Conservation (phyloP, 1,140 invertebrate species). For the Caerostris extrusa region DNA sequence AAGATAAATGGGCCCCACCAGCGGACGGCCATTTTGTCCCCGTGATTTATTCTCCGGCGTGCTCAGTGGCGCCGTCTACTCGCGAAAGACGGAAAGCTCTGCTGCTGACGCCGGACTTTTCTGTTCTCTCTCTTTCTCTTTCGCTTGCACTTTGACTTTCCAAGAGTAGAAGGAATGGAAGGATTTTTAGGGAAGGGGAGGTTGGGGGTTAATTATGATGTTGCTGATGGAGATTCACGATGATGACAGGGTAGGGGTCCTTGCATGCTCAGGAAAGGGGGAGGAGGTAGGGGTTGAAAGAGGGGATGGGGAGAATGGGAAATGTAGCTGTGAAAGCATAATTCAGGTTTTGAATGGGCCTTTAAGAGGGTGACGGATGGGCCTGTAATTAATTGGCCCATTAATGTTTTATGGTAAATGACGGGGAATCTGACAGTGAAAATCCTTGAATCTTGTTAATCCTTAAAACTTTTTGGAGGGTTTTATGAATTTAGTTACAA, state of each 20-base stretch:
- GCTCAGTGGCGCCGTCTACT: conserved; percentile 65
- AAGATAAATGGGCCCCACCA: conserved; percentile 63
- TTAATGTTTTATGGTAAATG: no score
- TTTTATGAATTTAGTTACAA: no score
- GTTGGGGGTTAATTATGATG: conserved; percentile 50
- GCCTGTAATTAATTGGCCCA: no score
- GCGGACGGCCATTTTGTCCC: conserved; percentile 63
- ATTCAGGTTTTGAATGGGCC: no score
- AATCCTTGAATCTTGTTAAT: no score
- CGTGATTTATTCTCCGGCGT: conserved; percentile 68
- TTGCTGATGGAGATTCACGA: conserved; percentile 59
- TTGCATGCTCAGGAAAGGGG: not conserved
- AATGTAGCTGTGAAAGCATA: no score
- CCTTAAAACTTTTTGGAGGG: no score
- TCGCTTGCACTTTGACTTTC: conserved; percentile 1
- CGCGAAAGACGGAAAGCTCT: conserved; percentile 44
- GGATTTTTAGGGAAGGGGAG: not conserved
- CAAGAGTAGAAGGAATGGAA: not conserved
- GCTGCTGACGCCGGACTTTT: conserved; percentile 47
- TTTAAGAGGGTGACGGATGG: no score
- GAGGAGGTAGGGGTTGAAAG: not conserved
- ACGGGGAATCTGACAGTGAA: no score
- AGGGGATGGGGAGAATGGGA: not conserved
- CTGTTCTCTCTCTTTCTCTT: not conserved
- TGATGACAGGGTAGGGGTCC: conserved; percentile 5